Base-by-base conservation (phyloP, 2,113 vertebrate species). In the Perca flavescens region DNA sequence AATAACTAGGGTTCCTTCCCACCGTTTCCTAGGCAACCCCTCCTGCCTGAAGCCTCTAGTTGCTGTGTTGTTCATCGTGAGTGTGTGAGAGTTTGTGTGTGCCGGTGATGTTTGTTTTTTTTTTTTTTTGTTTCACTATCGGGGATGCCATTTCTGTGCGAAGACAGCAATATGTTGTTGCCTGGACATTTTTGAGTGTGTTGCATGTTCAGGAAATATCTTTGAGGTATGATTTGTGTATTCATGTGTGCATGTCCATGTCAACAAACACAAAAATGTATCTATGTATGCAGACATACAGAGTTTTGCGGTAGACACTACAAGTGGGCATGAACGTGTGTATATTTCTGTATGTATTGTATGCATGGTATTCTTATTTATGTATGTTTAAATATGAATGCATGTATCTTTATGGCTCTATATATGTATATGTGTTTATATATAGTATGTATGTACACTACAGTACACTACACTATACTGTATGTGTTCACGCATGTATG, bases 11-110 rank as follows among this genome's bases (percentile, higher is more conserved):
- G 91, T 93, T 93, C 88, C 89, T 94, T 94, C 91, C 89, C 88
- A 85, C 81, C 83, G 92, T 95, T 94, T 94, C 93, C 94, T 80
- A 91, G 94, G 94, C 89, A 95, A 94, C 94, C 88, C 89, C 89
- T 93, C 84, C 88, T 91, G 90, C 92, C 90, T 91, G 85, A 88
- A 91, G 88, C 93, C 84, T 91, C 82, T 15, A 69, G 87, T 85
- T 85, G 75, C 84, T 60, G 85, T 85, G 79, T 83, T 86, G 87
- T 91, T 86, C 82, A 74, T 71, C 40, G 88, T 68, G 82, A 85
- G 85, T 66, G 82, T 82, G 85, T 74, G 74, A 69, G 90, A 74
- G 79, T 87, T 80, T 80, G 74, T 49, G 56, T 53, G 64, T 64
- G 73, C 64, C 67, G 46, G 64, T 76, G 65, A 54, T 85, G 57